phyloP scores from a whole-genome alignment of 2,888 invertebrate genomes.

The Drosophila basisetae region DNA sequence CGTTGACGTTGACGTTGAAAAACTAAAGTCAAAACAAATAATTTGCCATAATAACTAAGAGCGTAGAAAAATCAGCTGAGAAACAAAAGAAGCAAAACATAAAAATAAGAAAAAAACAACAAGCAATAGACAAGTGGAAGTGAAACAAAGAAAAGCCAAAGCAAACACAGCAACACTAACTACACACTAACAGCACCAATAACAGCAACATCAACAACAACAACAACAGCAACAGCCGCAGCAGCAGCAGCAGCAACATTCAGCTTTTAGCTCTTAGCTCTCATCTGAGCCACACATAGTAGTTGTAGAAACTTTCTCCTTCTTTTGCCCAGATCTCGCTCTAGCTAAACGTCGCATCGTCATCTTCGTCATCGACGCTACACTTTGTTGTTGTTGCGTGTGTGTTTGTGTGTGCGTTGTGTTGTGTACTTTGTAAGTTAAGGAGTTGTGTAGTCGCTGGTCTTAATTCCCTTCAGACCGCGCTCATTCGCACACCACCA shows the following conservation, averaged over 20 bases:
- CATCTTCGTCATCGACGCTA: slow-evolving; percentile 44
- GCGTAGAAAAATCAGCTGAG: slow-evolving; percentile 68
- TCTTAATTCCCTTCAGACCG: slow-evolving; percentile 2
- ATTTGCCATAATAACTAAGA: slow-evolving; percentile 78
- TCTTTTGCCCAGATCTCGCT: slow-evolving; percentile 43
- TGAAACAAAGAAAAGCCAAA: slow-evolving; percentile 66
- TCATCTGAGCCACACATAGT: slow-evolving; percentile 35
- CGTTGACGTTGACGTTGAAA: slow-evolving; percentile 64
- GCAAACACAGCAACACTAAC: slow-evolving; percentile 39
- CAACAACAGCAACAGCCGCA: neutral
- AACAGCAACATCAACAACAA: slow-evolving; percentile 15
- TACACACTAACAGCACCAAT: slow-evolving; percentile 7
- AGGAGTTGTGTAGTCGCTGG: slow-evolving; percentile 52
- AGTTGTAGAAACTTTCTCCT: slow-evolving; percentile 71
- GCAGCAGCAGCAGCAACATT: neutral
- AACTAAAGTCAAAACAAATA: slow-evolving; percentile 78
- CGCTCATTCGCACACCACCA: neutral
- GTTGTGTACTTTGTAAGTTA: slow-evolving; percentile 69
- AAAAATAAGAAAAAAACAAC: slow-evolving; percentile 11
- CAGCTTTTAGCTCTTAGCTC: slow-evolving; percentile 31
- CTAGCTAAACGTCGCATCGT: slow-evolving; percentile 62
- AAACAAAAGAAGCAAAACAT: slow-evolving; percentile 34
- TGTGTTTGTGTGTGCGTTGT: slow-evolving; percentile 26
- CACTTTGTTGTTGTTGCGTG: slow-evolving; percentile 27
- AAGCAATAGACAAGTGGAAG: slow-evolving; percentile 72